Percentiles rank a stretch among this genome's conserved stretches.
These are phyloP conservation scores for Scaptomyza pallida DNA, from an alignment of 1,140 invertebrate species.

Conservation along the genomic window DNA sequence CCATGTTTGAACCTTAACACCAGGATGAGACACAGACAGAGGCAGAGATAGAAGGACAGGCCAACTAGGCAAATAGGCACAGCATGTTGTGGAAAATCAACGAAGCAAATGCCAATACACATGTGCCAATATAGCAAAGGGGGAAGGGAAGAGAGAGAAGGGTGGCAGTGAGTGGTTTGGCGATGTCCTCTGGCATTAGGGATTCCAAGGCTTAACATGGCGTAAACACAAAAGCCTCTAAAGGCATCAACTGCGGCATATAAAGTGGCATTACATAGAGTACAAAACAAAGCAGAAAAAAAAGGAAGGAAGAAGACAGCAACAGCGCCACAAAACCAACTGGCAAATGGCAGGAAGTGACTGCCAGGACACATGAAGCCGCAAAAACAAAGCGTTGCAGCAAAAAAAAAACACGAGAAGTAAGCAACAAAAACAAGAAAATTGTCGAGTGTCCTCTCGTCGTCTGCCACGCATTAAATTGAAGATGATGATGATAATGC, in stretches of 20 bases:
- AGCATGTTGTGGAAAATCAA: conserved; percentile 77
- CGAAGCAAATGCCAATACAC: conserved; percentile 81
- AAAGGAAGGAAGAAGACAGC: conserved; percentile 20
- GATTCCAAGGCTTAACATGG: conserved; percentile 81
- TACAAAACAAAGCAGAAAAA: conserved; percentile 42
- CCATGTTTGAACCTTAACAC: conserved; percentile 81
- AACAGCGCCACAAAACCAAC: conserved; percentile 10
- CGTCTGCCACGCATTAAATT: conserved; percentile 75
- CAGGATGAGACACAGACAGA: conserved; percentile 12
- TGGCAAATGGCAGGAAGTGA: conserved; percentile 75
- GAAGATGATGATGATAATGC: conserved; percentile 83
- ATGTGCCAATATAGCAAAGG: conserved; percentile 57
- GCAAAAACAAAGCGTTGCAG: conserved; percentile 70
- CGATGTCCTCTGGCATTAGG: conserved; percentile 72
- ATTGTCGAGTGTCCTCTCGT: conserved; percentile 75
- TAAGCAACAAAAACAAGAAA: conserved; percentile 27
- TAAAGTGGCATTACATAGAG: conserved; percentile 79
- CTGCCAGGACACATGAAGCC: conserved; percentile 38
- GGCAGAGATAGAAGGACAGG: conserved; percentile 10
- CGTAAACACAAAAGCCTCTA: conserved; percentile 83
- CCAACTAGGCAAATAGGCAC: conserved; percentile 79
- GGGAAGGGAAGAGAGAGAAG: conserved; percentile 1
- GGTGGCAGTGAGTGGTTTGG: conserved; percentile 6
- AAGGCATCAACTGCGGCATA: conserved; percentile 82
- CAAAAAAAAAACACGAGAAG: not conserved